Evolutionary conservation across 2,113 vertebrate genomes (phyloP).

Genomic region (Epinephelus lanceolatus): DNA sequence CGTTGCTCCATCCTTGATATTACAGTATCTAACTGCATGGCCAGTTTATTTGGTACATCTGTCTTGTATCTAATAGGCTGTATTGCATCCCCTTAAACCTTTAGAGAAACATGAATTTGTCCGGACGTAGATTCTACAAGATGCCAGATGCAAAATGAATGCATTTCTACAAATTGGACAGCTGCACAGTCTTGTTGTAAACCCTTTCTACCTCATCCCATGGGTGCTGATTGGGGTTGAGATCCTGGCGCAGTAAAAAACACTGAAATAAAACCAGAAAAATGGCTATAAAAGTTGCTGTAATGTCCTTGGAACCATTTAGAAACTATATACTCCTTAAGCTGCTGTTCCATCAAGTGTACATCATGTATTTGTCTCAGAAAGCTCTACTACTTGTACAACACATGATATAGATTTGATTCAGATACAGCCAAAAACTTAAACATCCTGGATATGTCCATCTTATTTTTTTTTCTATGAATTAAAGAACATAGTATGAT

Average conservation of each 20-base stretch:
- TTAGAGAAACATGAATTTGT: background rate
- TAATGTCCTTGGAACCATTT: constrained; percentile 11
- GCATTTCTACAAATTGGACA: background rate
- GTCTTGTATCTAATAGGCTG: too few relatives aligned
- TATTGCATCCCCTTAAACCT: background rate
- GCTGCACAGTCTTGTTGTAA: constrained; percentile 2
- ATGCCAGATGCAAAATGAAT: background rate
- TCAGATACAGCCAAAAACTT: background rate
- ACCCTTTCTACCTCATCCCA: background rate
- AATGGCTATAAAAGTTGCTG: constrained; percentile 15
- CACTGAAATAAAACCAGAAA: constrained; percentile 9
- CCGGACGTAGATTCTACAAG: background rate
- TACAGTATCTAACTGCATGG: background rate
- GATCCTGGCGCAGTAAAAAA: constrained; percentile 14
- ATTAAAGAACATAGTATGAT: background rate
- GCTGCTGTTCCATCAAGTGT: background rate
- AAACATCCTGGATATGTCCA: background rate
- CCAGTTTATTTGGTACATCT: background rate
- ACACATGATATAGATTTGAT: background rate
- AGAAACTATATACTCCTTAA: background rate
- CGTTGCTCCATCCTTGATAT: background rate
- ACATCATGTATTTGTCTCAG: background rate
- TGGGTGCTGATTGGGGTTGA: background rate
- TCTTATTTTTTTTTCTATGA: background rate
- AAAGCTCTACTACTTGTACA: background rate